Evolutionary conservation across 2,888 invertebrate genomes (phyloP), one percentile per base, ranked within the genome.

Genomic region (Cistogaster globosa): DNA sequence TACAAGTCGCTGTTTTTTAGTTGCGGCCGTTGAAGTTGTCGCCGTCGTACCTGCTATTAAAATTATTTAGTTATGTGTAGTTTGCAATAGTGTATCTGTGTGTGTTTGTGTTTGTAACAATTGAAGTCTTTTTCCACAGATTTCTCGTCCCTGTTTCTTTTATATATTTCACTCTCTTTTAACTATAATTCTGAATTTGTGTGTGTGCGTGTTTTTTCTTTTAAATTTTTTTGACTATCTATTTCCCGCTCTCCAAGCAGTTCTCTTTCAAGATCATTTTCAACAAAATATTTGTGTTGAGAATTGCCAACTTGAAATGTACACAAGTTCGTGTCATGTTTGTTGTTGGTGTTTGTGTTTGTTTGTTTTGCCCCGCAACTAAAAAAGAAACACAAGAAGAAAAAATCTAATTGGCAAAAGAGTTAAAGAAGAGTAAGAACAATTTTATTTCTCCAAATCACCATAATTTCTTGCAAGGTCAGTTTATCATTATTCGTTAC

Each of bases 381-480:
- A 58, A 42, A 26, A 16, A 72, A 22, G n/a, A 58, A 67, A 69
- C 58, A 32, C 36, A 72, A 51, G 12, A 72, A 26, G 65, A 74
- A 74, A 80, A 62, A 45, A 77, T 84, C 81, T 84, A 84, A 84
- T 81, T 84, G 84, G 72, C 72, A 74, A 77, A 77, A 62, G 81
- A 77, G 77, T 84, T 81, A 38, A 68, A 65, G 32, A 32, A 32
- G 32, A 32, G 6, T 2, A 32, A 32, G 72, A 80, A 81, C 80
- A 77, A 81, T 81, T 83, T 79, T 68, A 51, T 81, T 84, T 81
- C 75, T 65, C 65, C 77, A 77, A 84, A 74, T 67, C 77, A 77
- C 65, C 76, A 82, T 71, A 76, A 77, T 63, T 81, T 72, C 72
- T 77, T 81, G 77, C 84, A 84, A 84, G 84, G 84, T 84, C 81